A percentile compares a stretch with the other conserved stretches of the same genome.
phyloP scores from a whole-genome alignment of 2,797 vertebrate genomes.

The Masticophis lateralis region DNA sequence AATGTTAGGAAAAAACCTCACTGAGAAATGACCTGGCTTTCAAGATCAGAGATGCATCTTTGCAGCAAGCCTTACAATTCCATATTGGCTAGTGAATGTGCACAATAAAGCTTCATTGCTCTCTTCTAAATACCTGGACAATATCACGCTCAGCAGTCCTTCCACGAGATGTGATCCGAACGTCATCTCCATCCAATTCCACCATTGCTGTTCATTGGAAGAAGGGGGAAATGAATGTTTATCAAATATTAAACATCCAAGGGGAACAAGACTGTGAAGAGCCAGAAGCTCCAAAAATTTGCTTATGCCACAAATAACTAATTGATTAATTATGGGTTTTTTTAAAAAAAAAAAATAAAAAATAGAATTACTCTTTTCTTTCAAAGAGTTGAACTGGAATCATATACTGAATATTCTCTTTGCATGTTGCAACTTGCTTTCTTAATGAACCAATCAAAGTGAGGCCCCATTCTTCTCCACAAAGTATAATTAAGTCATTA shows the following conservation, averaged over 20 bases:
- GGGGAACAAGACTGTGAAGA: not conserved
- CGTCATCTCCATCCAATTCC: constrained; percentile 92
- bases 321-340: not conserved
- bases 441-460: not conserved
- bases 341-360: not conserved
- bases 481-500: not conserved
- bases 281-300: not conserved
- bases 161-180: constrained; percentile 90
- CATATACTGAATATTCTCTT: not conserved
- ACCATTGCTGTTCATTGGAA: constrained; percentile 83
- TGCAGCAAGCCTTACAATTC: not conserved
- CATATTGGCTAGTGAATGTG: not conserved
- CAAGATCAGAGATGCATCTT: not conserved
- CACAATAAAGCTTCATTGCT: not conserved
- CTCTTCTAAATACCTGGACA: constrained; percentile 82
- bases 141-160: constrained; percentile 92
- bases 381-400: not conserved
- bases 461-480: not conserved
- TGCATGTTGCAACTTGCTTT: not conserved
- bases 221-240: not conserved
- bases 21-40: not conserved
- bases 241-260: not conserved
- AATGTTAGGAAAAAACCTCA: not conserved
- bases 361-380: not conserved
- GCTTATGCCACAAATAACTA: not conserved